Conservation (phyloP, 92 coral and sea anemone species). For the Chrysogorgia sp. region DNA sequence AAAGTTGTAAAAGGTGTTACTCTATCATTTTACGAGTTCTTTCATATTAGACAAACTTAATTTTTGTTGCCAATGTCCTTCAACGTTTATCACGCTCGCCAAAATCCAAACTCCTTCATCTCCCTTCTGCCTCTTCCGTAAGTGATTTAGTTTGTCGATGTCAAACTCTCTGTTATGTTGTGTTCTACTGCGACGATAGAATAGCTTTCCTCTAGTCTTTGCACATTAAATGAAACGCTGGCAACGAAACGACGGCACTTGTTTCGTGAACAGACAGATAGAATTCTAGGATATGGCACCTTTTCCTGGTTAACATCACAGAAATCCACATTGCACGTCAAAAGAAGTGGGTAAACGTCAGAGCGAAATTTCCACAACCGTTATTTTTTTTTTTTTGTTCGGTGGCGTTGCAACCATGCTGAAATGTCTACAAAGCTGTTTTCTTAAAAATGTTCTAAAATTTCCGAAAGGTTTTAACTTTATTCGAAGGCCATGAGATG, state of each 20-base stretch:
- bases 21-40: too few species aligned
- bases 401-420: conserved; percentile 27
- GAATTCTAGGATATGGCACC: background rate
- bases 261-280: too few species aligned
- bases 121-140: conserved; percentile 29
- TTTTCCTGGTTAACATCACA: background rate
- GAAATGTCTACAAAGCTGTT: background rate
- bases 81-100: background rate
- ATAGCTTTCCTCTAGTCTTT: background rate
- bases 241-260: too few species aligned
- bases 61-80: too few species aligned
- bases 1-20: too few species aligned
- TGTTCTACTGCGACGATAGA: background rate
- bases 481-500: background rate
- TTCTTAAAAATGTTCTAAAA: background rate
- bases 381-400: background rate
- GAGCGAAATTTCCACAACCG: conserved; percentile 48
- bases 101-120: background rate
- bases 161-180: background rate
- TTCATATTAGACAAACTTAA: too few species aligned
- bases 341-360: conserved; percentile 13
- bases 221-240: too few species aligned
- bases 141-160: too few species aligned
- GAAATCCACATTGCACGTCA: conserved; percentile 13
- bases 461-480: background rate